These are phyloP conservation scores for Cryptoblepharus egeriae DNA, from an alignment of 2,797 vertebrate species.

Conservation along the genomic window DNA sequence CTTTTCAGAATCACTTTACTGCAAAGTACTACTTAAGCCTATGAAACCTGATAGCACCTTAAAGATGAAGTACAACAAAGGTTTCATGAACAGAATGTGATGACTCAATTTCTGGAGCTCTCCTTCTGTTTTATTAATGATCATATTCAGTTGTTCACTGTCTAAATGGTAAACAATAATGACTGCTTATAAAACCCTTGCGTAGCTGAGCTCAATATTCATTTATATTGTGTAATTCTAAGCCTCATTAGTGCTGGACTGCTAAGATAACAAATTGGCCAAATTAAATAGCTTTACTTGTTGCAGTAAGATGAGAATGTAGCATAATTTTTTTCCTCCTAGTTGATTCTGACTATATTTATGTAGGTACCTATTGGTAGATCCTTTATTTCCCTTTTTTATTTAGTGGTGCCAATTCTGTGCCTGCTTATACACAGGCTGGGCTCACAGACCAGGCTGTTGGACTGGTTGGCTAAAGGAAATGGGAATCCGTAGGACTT, in stretches of 20 bases:
- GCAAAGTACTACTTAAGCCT: slow-evolving; percentile 49
- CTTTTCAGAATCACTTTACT: slow-evolving; percentile 59
- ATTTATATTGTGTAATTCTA: slow-evolving; percentile 53
- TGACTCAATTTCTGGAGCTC: slow-evolving; percentile 40
- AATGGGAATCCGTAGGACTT: no score
- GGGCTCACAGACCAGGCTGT: no score
- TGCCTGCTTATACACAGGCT: no score
- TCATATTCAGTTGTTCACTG: slow-evolving; percentile 52
- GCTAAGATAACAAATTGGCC: slow-evolving; percentile 58
- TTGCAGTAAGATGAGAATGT: slow-evolving; percentile 59
- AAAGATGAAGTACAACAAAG: slow-evolving; percentile 61
- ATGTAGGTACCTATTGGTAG: neutral
- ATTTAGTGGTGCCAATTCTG: no score
- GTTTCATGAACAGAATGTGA: slow-evolving; percentile 16
- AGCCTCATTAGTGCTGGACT: slow-evolving; percentile 55
- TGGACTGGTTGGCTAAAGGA: no score
- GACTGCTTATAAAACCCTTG: slow-evolving; percentile 50
- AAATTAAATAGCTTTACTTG: slow-evolving; percentile 40
- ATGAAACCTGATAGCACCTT: slow-evolving; percentile 60
- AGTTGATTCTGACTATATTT: slow-evolving; percentile 48
- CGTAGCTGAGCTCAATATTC: slow-evolving; percentile 47
- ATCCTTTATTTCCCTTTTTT: no score
- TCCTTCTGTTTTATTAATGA: slow-evolving; percentile 70
- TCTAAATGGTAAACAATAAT: slow-evolving; percentile 52
- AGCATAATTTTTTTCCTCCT: slow-evolving; percentile 54